Evolutionary conservation across 2,888 invertebrate genomes (phyloP).

Genomic region (Elaeidobius kamerunicus): DNA sequence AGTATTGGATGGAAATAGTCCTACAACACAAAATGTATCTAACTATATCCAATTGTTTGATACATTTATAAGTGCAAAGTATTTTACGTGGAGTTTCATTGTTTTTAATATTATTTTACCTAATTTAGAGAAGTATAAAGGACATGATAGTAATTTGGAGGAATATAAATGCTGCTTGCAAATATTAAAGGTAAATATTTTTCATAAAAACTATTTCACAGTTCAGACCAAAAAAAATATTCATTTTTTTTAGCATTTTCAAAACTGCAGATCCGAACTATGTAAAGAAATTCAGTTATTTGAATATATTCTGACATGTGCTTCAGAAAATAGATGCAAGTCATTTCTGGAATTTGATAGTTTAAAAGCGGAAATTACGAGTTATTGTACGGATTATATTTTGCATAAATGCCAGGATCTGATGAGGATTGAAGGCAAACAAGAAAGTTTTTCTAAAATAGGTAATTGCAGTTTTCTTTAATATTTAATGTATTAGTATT

Average conservation of each 20-base stretch:
- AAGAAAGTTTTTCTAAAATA: conserved; percentile 13
- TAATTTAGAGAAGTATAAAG: conserved; percentile 16
- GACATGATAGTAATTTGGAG: conserved; percentile 5
- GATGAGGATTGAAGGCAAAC: conserved; percentile 5
- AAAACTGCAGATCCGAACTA: conserved; percentile 14
- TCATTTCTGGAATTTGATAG: conserved; percentile 40
- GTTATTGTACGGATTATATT: conserved; percentile 22
- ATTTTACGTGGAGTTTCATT: conserved; percentile 33
- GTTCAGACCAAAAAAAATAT: too few species aligned
- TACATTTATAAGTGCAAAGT: conserved; percentile 34
- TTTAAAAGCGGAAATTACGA: conserved; percentile 35
- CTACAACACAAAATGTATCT: conserved; percentile 35
- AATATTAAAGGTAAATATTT: conserved; percentile 30
- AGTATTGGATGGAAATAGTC: conserved; percentile 32
- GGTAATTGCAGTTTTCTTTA: background rate
- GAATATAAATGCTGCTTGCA: conserved; percentile 23
- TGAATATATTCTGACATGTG: conserved; percentile 13
- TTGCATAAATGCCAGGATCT: conserved; percentile 10
- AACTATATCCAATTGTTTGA: conserved; percentile 39
- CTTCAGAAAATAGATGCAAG: conserved; percentile 32
- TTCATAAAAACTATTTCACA: too few species aligned
- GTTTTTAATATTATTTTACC: conserved; percentile 29
- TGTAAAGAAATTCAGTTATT: conserved; percentile 18
- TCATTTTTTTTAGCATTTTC: conserved; percentile 25
- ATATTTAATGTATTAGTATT: too few species aligned